phyloP scores from a whole-genome alignment of 2,113 vertebrate genomes.

The Percopsis transmontana region DNA sequence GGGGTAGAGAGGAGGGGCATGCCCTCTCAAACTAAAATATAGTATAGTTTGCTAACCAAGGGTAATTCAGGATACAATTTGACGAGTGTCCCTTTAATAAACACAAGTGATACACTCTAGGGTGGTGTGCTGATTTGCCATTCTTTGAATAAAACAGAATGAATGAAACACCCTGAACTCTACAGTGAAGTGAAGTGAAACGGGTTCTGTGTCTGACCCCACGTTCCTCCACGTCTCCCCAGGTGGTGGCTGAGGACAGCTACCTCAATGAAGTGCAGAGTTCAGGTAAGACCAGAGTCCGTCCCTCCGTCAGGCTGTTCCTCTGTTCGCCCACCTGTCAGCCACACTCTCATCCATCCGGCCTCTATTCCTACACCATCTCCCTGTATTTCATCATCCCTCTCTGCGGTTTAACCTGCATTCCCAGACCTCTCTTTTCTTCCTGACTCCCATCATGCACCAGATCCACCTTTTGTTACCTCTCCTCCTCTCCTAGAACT shows the following conservation, averaged over 20 bases:
- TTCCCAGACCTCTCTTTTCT: slow-evolving; percentile 13
- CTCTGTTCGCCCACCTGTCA: slow-evolving; percentile 36
- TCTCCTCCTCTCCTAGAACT: not conserved
- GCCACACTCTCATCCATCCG: slow-evolving; percentile 13
- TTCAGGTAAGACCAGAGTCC: slow-evolving; percentile 71
- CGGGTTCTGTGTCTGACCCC: slow-evolving; percentile 4
- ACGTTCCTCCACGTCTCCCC: slow-evolving; percentile 24
- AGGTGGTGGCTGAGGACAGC: slow-evolving; percentile 79
- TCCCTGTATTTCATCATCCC: not conserved
- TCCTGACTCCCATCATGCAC: slow-evolving; percentile 35
- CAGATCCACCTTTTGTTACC: slow-evolving; percentile 11
- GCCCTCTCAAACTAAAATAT: too few species aligned
- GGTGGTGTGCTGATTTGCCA: too few species aligned
- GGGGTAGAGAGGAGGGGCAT: too few species aligned
- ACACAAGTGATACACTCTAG: too few species aligned
- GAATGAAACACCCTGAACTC: not conserved
- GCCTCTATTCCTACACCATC: not conserved
- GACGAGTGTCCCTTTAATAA: too few species aligned
- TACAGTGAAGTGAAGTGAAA: not conserved
- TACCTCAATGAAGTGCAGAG: slow-evolving; percentile 81
- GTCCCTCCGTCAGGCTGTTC: not conserved
- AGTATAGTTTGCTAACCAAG: too few species aligned
- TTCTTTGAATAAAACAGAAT: too few species aligned
- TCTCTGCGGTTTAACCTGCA: slow-evolving; percentile 43
- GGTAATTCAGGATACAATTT: too few species aligned